A percentile compares a stretch with the other conserved stretches of the same genome.
These are phyloP conservation scores for Drosophila longiperda DNA, from an alignment of 2,888 invertebrate genomes.

Conservation along the genomic window DNA sequence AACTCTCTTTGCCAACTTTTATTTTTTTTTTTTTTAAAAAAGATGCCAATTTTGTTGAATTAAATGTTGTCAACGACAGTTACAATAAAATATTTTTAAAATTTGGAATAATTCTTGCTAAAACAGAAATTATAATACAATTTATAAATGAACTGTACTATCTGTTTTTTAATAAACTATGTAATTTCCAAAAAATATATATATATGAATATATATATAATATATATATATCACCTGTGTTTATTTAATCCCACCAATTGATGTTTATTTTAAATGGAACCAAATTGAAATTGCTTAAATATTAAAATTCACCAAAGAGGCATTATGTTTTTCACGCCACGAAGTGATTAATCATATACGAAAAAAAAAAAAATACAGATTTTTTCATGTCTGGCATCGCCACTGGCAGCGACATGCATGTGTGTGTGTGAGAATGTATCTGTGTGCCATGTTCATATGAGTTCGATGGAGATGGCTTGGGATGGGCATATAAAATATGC, in stretches of 20 bases:
- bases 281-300: constrained; percentile 55
- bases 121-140: background rate
- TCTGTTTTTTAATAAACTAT: background rate
- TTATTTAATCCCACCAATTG: constrained; percentile 1
- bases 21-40: no score
- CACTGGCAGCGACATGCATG: constrained; percentile 25
- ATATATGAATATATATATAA: no score
- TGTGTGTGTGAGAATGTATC: background rate
- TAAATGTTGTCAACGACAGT: background rate
- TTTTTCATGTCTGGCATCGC: constrained; percentile 52
- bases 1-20: background rate
- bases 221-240: background rate
- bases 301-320: constrained; percentile 49
- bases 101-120: background rate
- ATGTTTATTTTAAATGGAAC: constrained; percentile 39
- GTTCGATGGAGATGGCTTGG: constrained; percentile 7
- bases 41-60: background rate
- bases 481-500: constrained; percentile 66
- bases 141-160: background rate
- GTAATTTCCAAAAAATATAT: background rate
- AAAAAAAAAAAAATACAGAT: constrained; percentile 55
- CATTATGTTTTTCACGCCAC: constrained; percentile 52
- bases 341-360: constrained; percentile 67
- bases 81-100: background rate
- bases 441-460: constrained; percentile 21